These are phyloP conservation scores for Sitta carolinensis DNA, from an alignment of 2,797 vertebrate genomes.

Conservation along the genomic window DNA sequence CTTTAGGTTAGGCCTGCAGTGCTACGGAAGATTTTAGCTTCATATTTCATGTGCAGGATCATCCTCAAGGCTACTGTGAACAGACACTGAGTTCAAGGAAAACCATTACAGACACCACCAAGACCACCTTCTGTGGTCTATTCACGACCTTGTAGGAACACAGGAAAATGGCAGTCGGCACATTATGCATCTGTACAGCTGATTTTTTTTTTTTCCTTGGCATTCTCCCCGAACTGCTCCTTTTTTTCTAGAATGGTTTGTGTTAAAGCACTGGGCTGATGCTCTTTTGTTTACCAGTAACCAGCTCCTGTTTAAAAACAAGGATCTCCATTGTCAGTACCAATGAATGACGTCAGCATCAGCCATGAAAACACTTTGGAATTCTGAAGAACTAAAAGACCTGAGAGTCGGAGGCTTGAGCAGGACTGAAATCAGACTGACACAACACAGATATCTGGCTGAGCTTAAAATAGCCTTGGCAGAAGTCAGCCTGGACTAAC, in stretches of 20 bases:
- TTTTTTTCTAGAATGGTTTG: background rate
- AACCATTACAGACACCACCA: background rate
- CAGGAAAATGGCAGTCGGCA: background rate
- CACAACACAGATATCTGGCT: background rate
- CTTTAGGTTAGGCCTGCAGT: background rate
- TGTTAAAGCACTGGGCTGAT: background rate
- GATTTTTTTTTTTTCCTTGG: background rate
- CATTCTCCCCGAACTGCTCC: background rate
- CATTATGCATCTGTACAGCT: background rate
- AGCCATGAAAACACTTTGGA: background rate
- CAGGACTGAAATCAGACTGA: background rate
- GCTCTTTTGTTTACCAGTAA: slow-evolving; percentile 24
- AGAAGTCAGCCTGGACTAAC: background rate
- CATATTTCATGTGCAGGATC: background rate
- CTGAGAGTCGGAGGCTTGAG: background rate
- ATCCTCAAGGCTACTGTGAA: background rate
- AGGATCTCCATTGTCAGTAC: slow-evolving; percentile 7
- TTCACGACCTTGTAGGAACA: background rate
- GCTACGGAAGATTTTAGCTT: background rate
- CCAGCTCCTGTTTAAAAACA: slow-evolving; percentile 40
- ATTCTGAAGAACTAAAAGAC: background rate
- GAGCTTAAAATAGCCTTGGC: slow-evolving; percentile 41
- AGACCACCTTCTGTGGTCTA: background rate
- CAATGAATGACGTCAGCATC: background rate
- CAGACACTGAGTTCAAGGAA: background rate